phyloP scores from a whole-genome alignment of 2,113 vertebrate genomes.

The Telmatochromis sp. region DNA sequence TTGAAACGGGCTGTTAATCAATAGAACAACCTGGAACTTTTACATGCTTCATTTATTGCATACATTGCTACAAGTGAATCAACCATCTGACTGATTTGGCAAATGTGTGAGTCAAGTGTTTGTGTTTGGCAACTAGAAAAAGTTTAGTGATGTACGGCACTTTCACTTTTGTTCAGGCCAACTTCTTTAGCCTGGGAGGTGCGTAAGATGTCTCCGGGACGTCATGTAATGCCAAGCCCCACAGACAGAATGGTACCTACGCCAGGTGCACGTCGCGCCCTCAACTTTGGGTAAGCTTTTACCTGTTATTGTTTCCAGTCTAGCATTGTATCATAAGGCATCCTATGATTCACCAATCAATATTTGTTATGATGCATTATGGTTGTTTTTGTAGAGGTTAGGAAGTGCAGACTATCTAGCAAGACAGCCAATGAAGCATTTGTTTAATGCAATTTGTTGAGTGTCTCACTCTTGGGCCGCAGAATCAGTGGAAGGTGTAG shows the following conservation, averaged over 20 bases:
- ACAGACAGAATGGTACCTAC: constrained; percentile 87
- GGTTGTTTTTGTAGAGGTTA: constrained; percentile 18
- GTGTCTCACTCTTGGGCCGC: constrained; percentile 29
- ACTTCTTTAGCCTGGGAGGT: constrained; percentile 98
- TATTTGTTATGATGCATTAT: constrained; percentile 35
- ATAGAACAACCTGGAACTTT: constrained; percentile 32
- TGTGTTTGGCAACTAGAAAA: background rate
- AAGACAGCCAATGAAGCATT: constrained; percentile 47
- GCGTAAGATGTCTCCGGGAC: constrained; percentile 97
- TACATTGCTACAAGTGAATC: background rate
- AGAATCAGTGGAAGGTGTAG: constrained; percentile 57
- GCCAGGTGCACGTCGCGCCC: constrained; percentile 80
- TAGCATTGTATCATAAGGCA: constrained; percentile 7
- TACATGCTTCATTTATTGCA: constrained; percentile 7
- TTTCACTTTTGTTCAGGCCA: constrained; percentile 71
- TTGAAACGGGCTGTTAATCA: constrained; percentile 44
- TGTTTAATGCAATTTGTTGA: constrained; percentile 68
- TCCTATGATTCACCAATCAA: constrained; percentile 31
- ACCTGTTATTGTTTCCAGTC: background rate
- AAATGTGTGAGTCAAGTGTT: background rate
- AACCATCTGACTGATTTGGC: background rate
- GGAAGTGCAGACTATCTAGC: constrained; percentile 27
- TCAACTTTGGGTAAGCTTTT: constrained; percentile 85
- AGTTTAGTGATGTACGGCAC: background rate
- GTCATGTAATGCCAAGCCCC: constrained; percentile 90